Conservation (phyloP, 92 coral and sea anemone species). For the Epizoanthus stellaris region DNA sequence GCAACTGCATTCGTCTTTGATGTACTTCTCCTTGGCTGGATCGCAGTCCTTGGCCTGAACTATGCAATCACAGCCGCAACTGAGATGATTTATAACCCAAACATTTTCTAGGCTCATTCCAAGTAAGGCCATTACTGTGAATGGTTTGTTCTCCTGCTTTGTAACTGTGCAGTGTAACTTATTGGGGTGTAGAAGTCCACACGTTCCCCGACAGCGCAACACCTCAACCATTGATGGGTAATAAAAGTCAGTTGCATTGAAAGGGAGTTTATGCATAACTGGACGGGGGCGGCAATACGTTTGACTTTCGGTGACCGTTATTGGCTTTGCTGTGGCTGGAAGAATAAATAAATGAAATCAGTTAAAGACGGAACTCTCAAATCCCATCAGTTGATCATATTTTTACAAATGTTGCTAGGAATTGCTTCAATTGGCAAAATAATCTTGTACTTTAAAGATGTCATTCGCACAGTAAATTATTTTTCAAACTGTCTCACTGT, state of each 20-base stretch:
- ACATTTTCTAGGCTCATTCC: neutral
- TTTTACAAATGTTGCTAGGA: too few species aligned
- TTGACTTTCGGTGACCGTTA: neutral
- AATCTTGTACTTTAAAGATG: too few species aligned
- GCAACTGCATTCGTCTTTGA: constrained; percentile 1
- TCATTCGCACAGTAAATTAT: too few species aligned
- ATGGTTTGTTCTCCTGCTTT: neutral
- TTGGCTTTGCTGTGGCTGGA: neutral
- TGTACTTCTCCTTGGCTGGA: neutral
- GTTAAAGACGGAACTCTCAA: neutral
- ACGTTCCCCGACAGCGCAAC: neutral
- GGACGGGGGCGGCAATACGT: neutral
- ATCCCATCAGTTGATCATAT: too few species aligned
- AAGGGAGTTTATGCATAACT: neutral
- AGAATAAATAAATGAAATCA: neutral
- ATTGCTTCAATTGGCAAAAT: too few species aligned
- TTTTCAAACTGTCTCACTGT: too few species aligned
- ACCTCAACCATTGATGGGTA: constrained; percentile 7
- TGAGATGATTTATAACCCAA: neutral
- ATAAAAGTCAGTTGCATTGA: neutral
- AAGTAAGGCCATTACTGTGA: neutral
- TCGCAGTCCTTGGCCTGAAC: neutral
- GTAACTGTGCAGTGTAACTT: neutral
- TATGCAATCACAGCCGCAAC: neutral
- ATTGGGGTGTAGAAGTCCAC: neutral